A percentile compares a stretch with the other conserved stretches of the same genome.
Evolutionary conservation across 2,888 invertebrate genomes (phyloP).

Genomic region (Anticlea derivata): DNA sequence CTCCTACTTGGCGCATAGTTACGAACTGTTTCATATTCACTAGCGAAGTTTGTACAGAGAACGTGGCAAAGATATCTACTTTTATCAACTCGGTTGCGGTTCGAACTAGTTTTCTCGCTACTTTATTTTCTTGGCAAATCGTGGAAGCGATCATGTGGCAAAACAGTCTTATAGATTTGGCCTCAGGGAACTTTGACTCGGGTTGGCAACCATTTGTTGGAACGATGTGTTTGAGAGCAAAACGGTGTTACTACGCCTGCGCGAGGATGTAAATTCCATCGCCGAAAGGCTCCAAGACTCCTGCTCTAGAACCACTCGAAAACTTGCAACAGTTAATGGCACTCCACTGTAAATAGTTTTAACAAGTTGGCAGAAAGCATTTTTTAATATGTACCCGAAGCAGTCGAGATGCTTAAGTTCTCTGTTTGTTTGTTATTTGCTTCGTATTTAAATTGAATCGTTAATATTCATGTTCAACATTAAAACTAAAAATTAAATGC

Average conservation of each 20-base stretch:
- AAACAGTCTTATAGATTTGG: slow-evolving; percentile 80
- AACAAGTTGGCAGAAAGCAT: slow-evolving; percentile 25
- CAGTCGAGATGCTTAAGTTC: slow-evolving; percentile 9
- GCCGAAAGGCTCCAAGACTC: slow-evolving; percentile 54
- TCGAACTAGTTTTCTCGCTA: slow-evolving; percentile 66
- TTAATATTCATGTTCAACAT: slow-evolving; percentile 1
- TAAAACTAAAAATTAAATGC: too few relatives aligned
- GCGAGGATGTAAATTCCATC: slow-evolving; percentile 60
- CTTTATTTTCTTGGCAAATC: slow-evolving; percentile 81
- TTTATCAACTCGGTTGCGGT: slow-evolving; percentile 70
- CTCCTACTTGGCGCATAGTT: slow-evolving; percentile 38
- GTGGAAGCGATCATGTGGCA: slow-evolving; percentile 82
- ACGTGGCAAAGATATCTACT: slow-evolving; percentile 48
- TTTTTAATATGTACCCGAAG: slow-evolving; percentile 23
- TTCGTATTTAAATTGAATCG: slow-evolving; percentile 1
- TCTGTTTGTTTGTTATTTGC: slow-evolving; percentile 7
- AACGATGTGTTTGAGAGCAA: slow-evolving; percentile 76
- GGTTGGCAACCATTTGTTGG: slow-evolving; percentile 60
- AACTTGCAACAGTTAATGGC: slow-evolving; percentile 36
- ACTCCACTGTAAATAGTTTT: slow-evolving; percentile 33
- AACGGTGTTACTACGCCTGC: slow-evolving; percentile 69
- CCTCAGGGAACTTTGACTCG: slow-evolving; percentile 78
- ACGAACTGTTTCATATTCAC: slow-evolving; percentile 54
- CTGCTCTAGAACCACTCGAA: slow-evolving; percentile 23
- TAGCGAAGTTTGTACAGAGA: slow-evolving; percentile 48